Percentiles rank a stretch among this genome's conserved stretches.
These are phyloP conservation scores for Magallana ariakensis DNA, from an alignment of 1,140 invertebrate genomes.

Conservation along the genomic window DNA sequence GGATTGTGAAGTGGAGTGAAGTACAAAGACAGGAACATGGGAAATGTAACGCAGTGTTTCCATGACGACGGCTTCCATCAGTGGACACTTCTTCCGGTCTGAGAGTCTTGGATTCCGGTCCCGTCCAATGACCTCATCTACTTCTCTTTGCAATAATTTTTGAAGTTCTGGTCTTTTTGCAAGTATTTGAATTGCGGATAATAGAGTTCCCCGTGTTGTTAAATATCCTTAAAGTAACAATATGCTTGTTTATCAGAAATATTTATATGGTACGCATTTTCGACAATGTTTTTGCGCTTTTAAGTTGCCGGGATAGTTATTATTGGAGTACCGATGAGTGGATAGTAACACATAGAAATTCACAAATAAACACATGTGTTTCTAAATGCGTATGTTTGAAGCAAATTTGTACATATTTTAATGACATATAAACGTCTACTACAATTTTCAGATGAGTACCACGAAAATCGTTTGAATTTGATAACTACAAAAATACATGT, in stretches of 20 bases:
- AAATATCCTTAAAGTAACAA: neutral
- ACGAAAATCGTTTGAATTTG: neutral
- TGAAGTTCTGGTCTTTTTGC: neutral
- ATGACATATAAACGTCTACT: too few relatives aligned
- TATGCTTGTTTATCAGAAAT: too few relatives aligned
- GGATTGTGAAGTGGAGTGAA: neutral
- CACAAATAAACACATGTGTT: too few relatives aligned
- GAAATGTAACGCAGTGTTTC: conserved; percentile 5
- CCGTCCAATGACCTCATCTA: neutral
- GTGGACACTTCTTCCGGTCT: neutral
- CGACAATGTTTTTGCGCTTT: neutral
- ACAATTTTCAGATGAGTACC: too few relatives aligned
- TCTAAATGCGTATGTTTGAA: too few relatives aligned
- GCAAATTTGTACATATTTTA: too few relatives aligned
- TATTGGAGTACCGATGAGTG: too few relatives aligned
- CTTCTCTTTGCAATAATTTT: neutral
- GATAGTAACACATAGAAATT: too few relatives aligned
- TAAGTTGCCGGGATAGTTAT: too few relatives aligned
- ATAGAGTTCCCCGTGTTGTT: neutral
- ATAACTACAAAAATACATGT: too few relatives aligned
- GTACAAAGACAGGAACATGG: neutral
- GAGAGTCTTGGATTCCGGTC: neutral
- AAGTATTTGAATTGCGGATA: neutral
- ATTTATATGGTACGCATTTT: neutral
- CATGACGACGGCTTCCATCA: neutral